A percentile compares a stretch with the other conserved stretches of the same genome.
phyloP scores from a whole-genome alignment of 2,113 vertebrate species.

The Nesogale talazaci region DNA sequence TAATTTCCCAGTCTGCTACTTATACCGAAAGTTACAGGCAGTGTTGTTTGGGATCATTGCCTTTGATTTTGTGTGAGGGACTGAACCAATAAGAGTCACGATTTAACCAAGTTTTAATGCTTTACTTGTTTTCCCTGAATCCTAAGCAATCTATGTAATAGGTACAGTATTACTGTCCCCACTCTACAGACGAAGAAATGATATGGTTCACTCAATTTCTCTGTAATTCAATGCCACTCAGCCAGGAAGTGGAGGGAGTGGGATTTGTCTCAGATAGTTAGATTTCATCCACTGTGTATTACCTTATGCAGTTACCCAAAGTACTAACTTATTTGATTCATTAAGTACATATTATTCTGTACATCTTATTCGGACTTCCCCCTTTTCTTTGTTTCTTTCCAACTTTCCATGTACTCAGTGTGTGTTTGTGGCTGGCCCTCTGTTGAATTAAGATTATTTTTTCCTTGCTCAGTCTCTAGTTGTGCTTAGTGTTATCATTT shows the following conservation, averaged over 20 bases:
- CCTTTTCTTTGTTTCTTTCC: neutral
- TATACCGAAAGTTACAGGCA: neutral
- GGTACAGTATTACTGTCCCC: neutral
- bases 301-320: neutral
- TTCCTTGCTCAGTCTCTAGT: neutral
- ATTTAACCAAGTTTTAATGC: neutral
- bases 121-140: neutral
- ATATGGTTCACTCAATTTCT: neutral
- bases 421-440: neutral
- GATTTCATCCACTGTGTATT: neutral
- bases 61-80: neutral
- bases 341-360: neutral
- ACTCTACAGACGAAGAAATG: neutral
- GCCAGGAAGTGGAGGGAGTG: neutral
- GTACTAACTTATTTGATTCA: neutral
- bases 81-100: neutral
- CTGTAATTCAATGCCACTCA: neutral
- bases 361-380: neutral
- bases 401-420: neutral
- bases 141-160: neutral
- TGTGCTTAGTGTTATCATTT: neutral
- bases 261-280: neutral
- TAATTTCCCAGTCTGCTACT: neutral
- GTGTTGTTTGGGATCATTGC: neutral
- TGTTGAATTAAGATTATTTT: neutral